A percentile compares a stretch with the other conserved stretches of the same genome.
Conservation (phyloP, 2,888 invertebrate species). For the Apodemia zela region DNA sequence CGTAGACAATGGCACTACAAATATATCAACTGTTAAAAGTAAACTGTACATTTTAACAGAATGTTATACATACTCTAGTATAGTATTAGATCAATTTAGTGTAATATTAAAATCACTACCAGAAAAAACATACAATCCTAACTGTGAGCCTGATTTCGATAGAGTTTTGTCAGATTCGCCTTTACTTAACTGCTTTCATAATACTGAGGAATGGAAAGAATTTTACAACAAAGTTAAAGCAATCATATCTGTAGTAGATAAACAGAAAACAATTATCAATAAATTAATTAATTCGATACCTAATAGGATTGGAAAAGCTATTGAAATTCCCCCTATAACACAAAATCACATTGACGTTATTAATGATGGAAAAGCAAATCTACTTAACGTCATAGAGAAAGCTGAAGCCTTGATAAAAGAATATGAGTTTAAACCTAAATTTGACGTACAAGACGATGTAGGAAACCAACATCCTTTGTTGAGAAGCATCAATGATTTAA, state of each 20-base stretch:
- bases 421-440: constrained; percentile 52
- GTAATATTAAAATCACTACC: constrained; percentile 81
- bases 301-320: constrained; percentile 45
- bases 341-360: constrained; percentile 58
- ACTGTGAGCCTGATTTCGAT: constrained; percentile 60
- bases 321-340: constrained; percentile 43
- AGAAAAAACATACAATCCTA: constrained; percentile 42
- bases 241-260: constrained; percentile 51
- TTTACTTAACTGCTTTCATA: constrained; percentile 58
- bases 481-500: constrained; percentile 48
- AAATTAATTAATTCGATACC: constrained; percentile 53
- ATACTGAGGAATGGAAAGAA: constrained; percentile 61
- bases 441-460: constrained; percentile 36
- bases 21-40: constrained; percentile 52
- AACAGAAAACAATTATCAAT: constrained; percentile 56
- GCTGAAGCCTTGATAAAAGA: constrained; percentile 47
- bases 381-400: constrained; percentile 47
- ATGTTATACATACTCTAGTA: constrained; percentile 69
- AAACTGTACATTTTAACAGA: constrained; percentile 64
- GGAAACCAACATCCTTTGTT: constrained; percentile 55
- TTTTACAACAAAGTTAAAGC: constrained; percentile 52
- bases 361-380: constrained; percentile 47
- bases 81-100: constrained; percentile 84
- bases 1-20: constrained; percentile 45
- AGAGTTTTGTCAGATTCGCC: constrained; percentile 54